Base-by-base conservation (phyloP, 2,888 invertebrate species). In the Dione vanillae region DNA sequence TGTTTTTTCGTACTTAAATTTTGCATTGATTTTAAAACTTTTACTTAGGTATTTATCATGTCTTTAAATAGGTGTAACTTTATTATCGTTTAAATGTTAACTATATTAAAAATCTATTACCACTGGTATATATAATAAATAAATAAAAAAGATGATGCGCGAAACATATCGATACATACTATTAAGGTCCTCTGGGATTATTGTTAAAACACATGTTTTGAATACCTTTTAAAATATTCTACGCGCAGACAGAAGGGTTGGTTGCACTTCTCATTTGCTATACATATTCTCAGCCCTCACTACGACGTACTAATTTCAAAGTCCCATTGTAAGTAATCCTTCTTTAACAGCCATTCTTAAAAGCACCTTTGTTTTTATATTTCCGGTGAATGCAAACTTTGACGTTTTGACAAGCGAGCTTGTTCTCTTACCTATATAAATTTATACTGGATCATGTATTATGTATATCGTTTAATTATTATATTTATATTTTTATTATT, bases 211-310 rank as follows among this genome's bases (percentile, higher is more conserved):
- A 93, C 84, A 85, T 93, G 92, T 91, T 90, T 82, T 82, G 79
- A 80, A 87, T 82, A 88, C 85, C 85, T 90, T 89, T 88, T 90
- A 89, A 82, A 85, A 85, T 88, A 84, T 89, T 20, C 49, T 19
- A 89, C 88, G 90, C 91, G 89, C 89, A 92, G 88, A 85, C 81
- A 78, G 85, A 92, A 91, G 92, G 92, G 92, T 90, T 91, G 85
- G 78, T 82, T 83, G 82, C 84, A 82, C 82, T 82, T 84, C 83
- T 69, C 85, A 85, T 84, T 87, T 83, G 90, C 91, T 88, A 90
- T 90, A 91, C 89, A 87, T 88, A 89, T 51, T 40, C 54, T 76
- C 84, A 84, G 83, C 80, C 80, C 79, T 79, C 64, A 78, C 80
- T 79, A 79, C 79, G 77, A 78, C 78, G 80, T 70, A 70, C 83